Conservation (phyloP, 2,888 invertebrate genomes). For the Drosophila testacea region DNA sequence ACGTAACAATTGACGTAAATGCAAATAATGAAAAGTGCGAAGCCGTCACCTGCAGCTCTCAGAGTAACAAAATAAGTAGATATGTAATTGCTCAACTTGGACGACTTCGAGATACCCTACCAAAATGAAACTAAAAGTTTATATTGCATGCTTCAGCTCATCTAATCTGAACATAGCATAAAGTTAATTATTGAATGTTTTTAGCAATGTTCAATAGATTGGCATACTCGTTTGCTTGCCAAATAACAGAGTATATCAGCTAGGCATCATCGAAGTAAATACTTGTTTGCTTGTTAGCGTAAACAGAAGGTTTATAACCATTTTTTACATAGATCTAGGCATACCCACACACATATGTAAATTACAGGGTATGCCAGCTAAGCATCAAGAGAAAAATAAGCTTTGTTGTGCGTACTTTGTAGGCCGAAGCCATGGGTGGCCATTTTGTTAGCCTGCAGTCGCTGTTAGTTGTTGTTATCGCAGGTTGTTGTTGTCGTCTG, state of each 20-base stretch:
- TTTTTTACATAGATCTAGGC: neutral
- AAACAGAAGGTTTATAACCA: too few relatives aligned
- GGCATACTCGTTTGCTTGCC: too few relatives aligned
- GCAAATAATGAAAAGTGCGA: constrained; percentile 54
- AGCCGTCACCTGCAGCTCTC: constrained; percentile 48
- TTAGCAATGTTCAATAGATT: too few relatives aligned
- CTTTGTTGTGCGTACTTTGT: constrained; percentile 1
- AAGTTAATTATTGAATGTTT: too few relatives aligned
- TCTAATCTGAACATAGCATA: neutral
- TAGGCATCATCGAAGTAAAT: neutral
- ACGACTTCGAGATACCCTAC: neutral
- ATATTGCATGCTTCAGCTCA: too few relatives aligned
- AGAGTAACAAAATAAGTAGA: neutral
- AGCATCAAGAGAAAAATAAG: neutral
- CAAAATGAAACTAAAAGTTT: too few relatives aligned
- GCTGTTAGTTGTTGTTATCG: neutral
- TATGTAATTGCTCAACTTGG: neutral
- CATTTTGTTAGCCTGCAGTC: constrained; percentile 16
- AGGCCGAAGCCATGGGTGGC: constrained; percentile 31
- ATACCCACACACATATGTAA: neutral
- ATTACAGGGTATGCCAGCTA: constrained; percentile 1
- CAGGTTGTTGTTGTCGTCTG: constrained; percentile 21
- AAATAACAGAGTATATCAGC: neutral
- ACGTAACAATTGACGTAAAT: constrained; percentile 36
- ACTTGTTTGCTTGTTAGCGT: neutral